phyloP scores from a whole-genome alignment of 2,888 invertebrate species.

The Emmelina monodactyla region DNA sequence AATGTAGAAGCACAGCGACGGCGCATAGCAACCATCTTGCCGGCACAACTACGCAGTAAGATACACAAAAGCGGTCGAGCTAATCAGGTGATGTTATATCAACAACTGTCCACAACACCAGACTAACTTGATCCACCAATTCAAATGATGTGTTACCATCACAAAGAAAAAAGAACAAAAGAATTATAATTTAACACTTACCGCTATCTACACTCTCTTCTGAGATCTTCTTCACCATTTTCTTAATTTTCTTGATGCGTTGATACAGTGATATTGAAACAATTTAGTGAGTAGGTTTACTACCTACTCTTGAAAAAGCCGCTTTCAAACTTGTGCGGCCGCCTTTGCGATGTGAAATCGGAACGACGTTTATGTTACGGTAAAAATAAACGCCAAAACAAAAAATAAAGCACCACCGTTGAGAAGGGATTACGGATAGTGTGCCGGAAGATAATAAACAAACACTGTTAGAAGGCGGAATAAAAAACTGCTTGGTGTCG shows the following conservation, averaged over 20 bases:
- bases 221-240: constrained; percentile 65
- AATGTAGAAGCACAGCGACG: constrained; percentile 1
- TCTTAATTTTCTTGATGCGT: constrained; percentile 48
- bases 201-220: constrained; percentile 66
- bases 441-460: constrained; percentile 59
- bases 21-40: constrained; percentile 14
- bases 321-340: constrained; percentile 63
- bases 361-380: constrained; percentile 45
- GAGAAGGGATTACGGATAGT: constrained; percentile 58
- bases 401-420: constrained; percentile 51
- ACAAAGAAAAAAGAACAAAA: constrained; percentile 11
- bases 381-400: constrained; percentile 43
- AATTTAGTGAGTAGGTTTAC: constrained; percentile 52
- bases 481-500: constrained; percentile 68
- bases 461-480: constrained; percentile 65
- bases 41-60: constrained; percentile 24
- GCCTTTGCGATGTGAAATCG: constrained; percentile 64
- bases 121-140: constrained; percentile 2
- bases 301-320: constrained; percentile 63
- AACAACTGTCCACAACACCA: constrained; percentile 5
- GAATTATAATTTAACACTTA: constrained; percentile 29
- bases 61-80: constrained; percentile 21
- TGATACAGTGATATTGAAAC: constrained; percentile 46
- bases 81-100: constrained; percentile 14
- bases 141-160: constrained; percentile 9